Evolutionary conservation across 2,888 invertebrate genomes (phyloP).

Genomic region (Heliconius sara): DNA sequence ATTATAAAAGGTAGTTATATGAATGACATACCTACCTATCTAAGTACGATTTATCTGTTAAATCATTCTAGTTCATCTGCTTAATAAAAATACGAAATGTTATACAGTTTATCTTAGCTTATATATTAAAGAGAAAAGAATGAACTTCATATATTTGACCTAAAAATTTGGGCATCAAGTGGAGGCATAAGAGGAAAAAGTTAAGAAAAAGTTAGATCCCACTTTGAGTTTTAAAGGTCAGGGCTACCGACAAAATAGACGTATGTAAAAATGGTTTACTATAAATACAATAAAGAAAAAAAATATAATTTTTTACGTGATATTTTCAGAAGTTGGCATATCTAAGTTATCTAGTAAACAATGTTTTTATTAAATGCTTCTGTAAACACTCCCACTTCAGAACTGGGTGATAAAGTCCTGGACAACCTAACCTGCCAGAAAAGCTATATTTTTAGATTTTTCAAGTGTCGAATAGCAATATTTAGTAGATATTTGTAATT

Average conservation of each 20-base stretch:
- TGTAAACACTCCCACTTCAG: too few species aligned
- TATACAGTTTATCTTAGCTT: neutral
- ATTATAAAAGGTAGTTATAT: neutral
- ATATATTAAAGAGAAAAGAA: neutral
- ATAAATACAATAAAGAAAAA: neutral
- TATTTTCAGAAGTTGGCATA: too few species aligned
- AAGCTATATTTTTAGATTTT: too few species aligned
- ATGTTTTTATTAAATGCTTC: too few species aligned
- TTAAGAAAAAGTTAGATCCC: conserved; percentile 32
- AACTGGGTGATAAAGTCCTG: too few species aligned
- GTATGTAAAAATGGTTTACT: neutral
- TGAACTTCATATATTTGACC: conserved; percentile 1
- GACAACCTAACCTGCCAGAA: too few species aligned
- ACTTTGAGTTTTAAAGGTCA: conserved; percentile 34
- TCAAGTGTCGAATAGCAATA: too few species aligned
- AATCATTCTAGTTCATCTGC: neutral
- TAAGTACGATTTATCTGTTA: neutral
- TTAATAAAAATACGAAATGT: neutral
- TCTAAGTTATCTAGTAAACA: too few species aligned
- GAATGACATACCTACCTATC: too few species aligned
- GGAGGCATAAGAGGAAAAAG: conserved; percentile 33
- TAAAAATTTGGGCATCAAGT: conserved; percentile 23
- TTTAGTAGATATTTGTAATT: too few species aligned
- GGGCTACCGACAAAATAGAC: conserved; percentile 10
- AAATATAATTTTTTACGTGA: neutral